Evolutionary conservation across 2,888 invertebrate genomes (phyloP), one percentile per base, ranked within the genome.

Genomic region (Archips xylosteana): DNA sequence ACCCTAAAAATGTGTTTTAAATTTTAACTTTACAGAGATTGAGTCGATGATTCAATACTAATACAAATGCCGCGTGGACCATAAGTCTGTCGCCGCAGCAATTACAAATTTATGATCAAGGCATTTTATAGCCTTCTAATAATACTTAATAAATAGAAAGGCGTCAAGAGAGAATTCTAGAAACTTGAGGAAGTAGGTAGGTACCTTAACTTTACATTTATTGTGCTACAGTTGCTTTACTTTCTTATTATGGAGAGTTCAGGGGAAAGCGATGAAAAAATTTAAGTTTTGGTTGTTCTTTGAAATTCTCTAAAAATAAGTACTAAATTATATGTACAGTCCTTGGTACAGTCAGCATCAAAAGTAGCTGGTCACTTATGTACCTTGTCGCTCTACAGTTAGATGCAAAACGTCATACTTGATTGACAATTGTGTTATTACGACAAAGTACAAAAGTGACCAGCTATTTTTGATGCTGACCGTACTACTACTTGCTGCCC

Each of bases 121-220:
- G 39, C n/a, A 39, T 60, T 59, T 60, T 34, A 60, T 60, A 32
- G 60, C 36, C 39, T 60, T 60, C n/a, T 39, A 39, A 60, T 36
- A 60, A 60, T 36, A 60, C 60, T 39, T 60, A 39, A 60, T n/a
- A n/a, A n/a, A 39, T 39, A 12, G 60, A 60, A 60, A 60, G 39
- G 34, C 36, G 34, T 60, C 4, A 13, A n/a, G 60, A 60, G 34
- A 60, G n/a, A n/a, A 60, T 12, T 8, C 10, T 36, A 60, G 34
- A 60, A 36, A 39, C 36, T 36, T n/a, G 23, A 13, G 39, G 39
- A 39, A 6, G 39, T 4, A 39, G 4, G 54, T 60, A 39, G 2
- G 36, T 60, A 32, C 57, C 32, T 57, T 12, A 32, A 32, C 32
- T 6, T 23, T 23, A 51, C 49, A 23, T 51, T 51, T 51, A 51